Percentiles rank a stretch among this genome's conserved stretches.
phyloP scores from a whole-genome alignment of 2,888 invertebrate species.

The Scotopteryx bipunctaria region DNA sequence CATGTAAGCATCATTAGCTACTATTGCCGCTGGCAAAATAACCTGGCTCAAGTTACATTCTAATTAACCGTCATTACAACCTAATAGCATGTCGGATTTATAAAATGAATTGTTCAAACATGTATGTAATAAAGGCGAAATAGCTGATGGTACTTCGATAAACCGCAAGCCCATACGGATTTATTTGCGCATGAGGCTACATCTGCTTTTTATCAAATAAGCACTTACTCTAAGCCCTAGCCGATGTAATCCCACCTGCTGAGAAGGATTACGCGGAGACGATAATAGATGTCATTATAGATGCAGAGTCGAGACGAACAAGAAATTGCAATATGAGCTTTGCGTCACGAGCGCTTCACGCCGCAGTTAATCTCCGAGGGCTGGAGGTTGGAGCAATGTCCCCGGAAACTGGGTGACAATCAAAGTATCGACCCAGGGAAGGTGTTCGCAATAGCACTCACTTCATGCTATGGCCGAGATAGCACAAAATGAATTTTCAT shows the following conservation, averaged over 20 bases:
- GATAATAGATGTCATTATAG: constrained; percentile 39
- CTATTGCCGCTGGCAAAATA: constrained; percentile 29
- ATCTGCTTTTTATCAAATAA: constrained; percentile 28
- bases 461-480: constrained; percentile 17
- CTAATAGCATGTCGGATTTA: constrained; percentile 10
- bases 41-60: constrained; percentile 22
- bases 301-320: constrained; percentile 26
- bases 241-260: constrained; percentile 30
- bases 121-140: constrained; percentile 20
- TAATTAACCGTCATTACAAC: constrained; percentile 28
- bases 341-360: constrained; percentile 22
- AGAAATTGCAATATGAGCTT: constrained; percentile 23
- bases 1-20: constrained; percentile 15
- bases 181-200: constrained; percentile 18
- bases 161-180: constrained; percentile 11
- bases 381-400: constrained; percentile 44
- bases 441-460: constrained; percentile 32
- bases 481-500: no score
- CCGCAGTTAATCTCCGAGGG: constrained; percentile 36
- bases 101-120: constrained; percentile 21
- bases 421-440: constrained; percentile 61
- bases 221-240: constrained; percentile 23
- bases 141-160: constrained; percentile 6
- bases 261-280: constrained; percentile 25
- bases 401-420: constrained; percentile 69